Evolutionary conservation across 1,140 invertebrate species (phyloP).

Genomic region (Drosophila athabasca): DNA sequence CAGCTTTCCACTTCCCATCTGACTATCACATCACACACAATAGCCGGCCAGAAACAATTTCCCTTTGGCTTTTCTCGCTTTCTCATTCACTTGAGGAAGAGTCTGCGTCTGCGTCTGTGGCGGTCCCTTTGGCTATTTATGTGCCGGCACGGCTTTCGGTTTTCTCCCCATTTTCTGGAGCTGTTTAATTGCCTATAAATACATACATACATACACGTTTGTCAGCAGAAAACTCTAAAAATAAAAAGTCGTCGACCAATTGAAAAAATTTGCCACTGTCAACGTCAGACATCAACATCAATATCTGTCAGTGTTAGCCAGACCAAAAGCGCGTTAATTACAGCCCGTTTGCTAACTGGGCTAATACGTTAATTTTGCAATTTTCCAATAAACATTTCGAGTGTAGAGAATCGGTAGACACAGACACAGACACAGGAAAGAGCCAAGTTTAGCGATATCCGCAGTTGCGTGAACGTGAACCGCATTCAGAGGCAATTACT

Average conservation of each 20-base stretch:
- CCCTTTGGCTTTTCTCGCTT: conserved; percentile 56
- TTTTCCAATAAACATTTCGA: conserved; percentile 53
- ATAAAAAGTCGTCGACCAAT: conserved; percentile 12
- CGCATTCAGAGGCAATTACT: conserved; percentile 31
- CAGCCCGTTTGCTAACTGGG: conserved; percentile 46
- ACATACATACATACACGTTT: too few species aligned
- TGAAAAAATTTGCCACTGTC: conserved; percentile 59
- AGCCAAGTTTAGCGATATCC: conserved; percentile 56
- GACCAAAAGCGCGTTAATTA: conserved; percentile 61
- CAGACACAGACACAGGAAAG: conserved; percentile 62
- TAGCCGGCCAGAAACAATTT: conserved; percentile 28
- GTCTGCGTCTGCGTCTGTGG: conserved; percentile 6
- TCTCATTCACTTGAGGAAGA: conserved; percentile 66
- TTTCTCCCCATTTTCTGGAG: conserved; percentile 19
- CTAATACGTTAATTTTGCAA: conserved; percentile 66
- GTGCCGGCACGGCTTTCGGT: conserved; percentile 20
- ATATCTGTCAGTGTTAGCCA: conserved; percentile 33
- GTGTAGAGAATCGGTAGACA: conserved; percentile 8
- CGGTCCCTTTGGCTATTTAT: conserved; percentile 49
- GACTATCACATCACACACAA: conserved; percentile 43
- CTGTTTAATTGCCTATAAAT: conserved; percentile 2
- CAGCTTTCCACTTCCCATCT: conserved; percentile 29
- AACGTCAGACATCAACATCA: conserved; percentile 53
- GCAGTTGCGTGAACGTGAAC: conserved; percentile 18
- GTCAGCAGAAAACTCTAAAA: conserved; percentile 29